Percentiles rank a stretch among this genome's conserved stretches.
phyloP scores from a whole-genome alignment of 2,888 invertebrate species.

The Barypeithes pellucidus region DNA sequence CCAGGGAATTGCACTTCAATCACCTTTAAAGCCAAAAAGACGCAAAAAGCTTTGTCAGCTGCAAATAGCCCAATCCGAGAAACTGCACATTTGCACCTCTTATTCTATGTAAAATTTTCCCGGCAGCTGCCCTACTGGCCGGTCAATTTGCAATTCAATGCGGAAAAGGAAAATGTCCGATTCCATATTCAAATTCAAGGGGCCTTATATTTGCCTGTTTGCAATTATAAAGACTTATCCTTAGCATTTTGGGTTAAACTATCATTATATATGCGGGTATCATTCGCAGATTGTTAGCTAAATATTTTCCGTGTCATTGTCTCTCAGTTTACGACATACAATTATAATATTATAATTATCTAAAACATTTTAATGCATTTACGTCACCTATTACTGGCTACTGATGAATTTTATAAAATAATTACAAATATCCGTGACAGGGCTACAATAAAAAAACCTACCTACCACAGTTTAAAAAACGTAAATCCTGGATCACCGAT shows the following conservation, averaged over 20 bases:
- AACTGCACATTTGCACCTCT: slow-evolving; percentile 23
- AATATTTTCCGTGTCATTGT: slow-evolving; percentile 2
- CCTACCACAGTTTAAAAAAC: no score
- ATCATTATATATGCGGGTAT: slow-evolving; percentile 3
- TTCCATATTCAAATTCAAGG: slow-evolving; percentile 41
- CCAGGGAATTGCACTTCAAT: not conserved
- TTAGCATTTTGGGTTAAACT: not conserved
- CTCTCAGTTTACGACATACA: no score
- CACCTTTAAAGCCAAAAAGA: slow-evolving; percentile 4
- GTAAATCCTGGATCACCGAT: no score
- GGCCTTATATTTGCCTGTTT: slow-evolving; percentile 36
- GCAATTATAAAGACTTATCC: slow-evolving; percentile 20
- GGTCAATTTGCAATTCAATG: slow-evolving; percentile 42
- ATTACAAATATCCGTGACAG: no score
- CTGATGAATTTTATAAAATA: no score
- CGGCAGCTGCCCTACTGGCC: slow-evolving; percentile 28
- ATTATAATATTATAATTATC: no score
- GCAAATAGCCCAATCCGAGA: slow-evolving; percentile 1
- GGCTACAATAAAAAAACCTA: no score
- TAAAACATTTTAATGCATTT: no score
- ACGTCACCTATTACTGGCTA: no score
- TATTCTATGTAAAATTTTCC: slow-evolving; percentile 22
- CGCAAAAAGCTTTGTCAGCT: not conserved
- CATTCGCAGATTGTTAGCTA: not conserved
- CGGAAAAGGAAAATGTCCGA: slow-evolving; percentile 40